These are phyloP conservation scores for Achroia grisella DNA, from an alignment of 1,140 invertebrate species.

Conservation along the genomic window DNA sequence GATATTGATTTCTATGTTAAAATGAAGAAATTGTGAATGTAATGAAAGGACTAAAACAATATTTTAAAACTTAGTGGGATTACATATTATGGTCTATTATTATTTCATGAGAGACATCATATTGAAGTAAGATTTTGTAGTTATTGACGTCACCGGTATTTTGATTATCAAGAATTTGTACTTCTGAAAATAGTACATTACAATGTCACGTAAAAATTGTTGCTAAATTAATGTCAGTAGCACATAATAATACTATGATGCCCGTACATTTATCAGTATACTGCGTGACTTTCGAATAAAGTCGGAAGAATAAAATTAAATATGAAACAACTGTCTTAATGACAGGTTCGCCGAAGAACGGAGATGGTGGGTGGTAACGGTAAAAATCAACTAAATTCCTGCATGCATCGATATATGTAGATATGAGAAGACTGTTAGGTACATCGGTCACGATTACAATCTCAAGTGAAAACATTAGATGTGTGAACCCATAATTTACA, in stretches of 20 bases:
- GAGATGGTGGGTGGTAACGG: conserved; percentile 38
- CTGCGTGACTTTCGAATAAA: conserved; percentile 21
- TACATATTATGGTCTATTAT: too few species aligned
- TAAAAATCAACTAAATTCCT: conserved; percentile 53
- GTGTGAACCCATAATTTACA: conserved; percentile 68
- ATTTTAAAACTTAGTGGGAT: too few species aligned
- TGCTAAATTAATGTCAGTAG: conserved; percentile 7
- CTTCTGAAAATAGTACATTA: too few species aligned
- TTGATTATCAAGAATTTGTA: too few species aligned
- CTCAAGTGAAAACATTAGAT: conserved; percentile 62
- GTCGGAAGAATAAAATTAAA: conserved; percentile 17
- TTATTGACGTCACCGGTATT: too few species aligned
- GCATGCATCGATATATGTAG: conserved; percentile 54
- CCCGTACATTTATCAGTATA: conserved; percentile 3
- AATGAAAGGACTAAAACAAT: too few species aligned
- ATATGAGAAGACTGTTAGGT: conserved; percentile 38
- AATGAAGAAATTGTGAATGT: too few species aligned
- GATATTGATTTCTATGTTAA: too few species aligned
- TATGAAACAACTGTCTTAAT: conserved; percentile 31
- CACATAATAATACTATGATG: conserved; percentile 7
- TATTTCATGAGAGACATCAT: too few species aligned
- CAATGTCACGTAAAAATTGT: conserved; percentile 14
- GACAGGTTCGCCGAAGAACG: conserved; percentile 22
- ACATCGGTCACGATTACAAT: conserved; percentile 54
- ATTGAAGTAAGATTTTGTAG: too few species aligned